Evolutionary conservation across 2,113 vertebrate species (phyloP).

Genomic region (Sula dactylatra): DNA sequence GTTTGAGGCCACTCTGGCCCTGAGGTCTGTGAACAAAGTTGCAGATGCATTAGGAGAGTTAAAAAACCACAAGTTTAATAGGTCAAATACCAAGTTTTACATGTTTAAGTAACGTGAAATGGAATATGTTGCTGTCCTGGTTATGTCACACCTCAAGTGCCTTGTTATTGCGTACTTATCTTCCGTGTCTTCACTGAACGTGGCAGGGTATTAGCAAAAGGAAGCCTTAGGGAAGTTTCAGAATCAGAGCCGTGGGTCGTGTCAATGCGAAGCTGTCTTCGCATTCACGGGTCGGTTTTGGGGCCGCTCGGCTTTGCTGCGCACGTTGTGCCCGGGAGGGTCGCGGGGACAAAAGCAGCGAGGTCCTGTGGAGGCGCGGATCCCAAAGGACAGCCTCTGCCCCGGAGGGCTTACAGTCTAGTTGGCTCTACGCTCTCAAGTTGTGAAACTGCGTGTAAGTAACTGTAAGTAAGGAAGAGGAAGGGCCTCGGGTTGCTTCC

Average conservation of each 20-base stretch:
- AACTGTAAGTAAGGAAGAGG: neutral
- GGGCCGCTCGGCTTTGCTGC: neutral
- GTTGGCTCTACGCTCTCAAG: neutral
- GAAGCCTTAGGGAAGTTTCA: neutral
- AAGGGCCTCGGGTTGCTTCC: rapidly evolving
- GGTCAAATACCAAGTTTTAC: neutral
- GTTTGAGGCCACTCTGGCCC: neutral
- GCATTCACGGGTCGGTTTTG: rapidly evolving
- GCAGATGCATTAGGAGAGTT: neutral
- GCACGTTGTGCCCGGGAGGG: rapidly evolving
- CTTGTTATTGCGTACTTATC: rapidly evolving
- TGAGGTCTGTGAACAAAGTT: neutral
- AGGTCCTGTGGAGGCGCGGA: neutral
- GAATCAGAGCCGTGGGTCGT: neutral
- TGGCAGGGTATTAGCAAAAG: neutral
- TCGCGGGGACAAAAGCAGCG: neutral
- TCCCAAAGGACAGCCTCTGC: neutral
- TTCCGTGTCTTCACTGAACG: rapidly evolving
- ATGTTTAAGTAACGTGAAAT: neutral
- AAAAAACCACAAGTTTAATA: neutral
- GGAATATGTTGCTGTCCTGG: neutral
- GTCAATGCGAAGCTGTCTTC: neutral
- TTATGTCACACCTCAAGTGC: rapidly evolving
- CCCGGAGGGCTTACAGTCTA: rapidly evolving
- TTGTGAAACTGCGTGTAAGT: neutral